Evolutionary conservation across 2,888 invertebrate genomes (phyloP), one percentile per base, ranked within the genome.

Genomic region (Sycophila texana): DNA sequence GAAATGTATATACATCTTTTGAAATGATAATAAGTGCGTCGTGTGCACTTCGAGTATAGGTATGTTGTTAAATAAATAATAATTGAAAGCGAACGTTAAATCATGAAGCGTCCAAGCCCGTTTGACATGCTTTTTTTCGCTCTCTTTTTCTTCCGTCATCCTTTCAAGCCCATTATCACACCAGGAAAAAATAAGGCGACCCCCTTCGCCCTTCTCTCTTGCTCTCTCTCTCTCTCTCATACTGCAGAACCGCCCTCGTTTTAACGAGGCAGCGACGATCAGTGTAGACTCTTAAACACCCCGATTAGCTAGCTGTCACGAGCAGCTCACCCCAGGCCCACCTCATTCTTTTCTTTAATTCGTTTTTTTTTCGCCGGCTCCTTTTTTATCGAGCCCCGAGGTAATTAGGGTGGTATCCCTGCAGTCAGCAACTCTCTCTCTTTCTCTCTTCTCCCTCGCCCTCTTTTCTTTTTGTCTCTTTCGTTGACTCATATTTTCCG

Each of bases 221-320:
- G 72, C 53, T 65, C 68, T 70, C 66, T 66, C 77, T 26, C 55
- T 63, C 67, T 61, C 73, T 14, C 72, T 74, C 70, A 79, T 61
- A 66, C 81, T 82, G 78, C 82, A 81, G 85, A 86, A 85, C 84
- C 84, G 84, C 86, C 88, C 86, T 86, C 87, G 86, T 88, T 90
- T 89, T 89, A 90, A 90, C 89, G 88, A 89, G 87, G 87, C 87
- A 89, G 86, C 82, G 86, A 87, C 90, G 90, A 89, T 90, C 89
- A 89, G 89, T 89, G 89, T 89, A 89, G 90, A 90, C 89, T 89
- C 89, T 90, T 89, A 90, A 90, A 90, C 89, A 90, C 90, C 89
- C 89, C 90, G 90, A 90, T 90, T 90, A 90, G 89, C 90, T 88
- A 86, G 89, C 90, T 90, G 90, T 90, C 90, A 90, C 87, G 88